Evolutionary conservation across 2,797 vertebrate genomes (phyloP), one percentile per base, ranked within the genome.

Genomic region (Melanotaenia nigrans): DNA sequence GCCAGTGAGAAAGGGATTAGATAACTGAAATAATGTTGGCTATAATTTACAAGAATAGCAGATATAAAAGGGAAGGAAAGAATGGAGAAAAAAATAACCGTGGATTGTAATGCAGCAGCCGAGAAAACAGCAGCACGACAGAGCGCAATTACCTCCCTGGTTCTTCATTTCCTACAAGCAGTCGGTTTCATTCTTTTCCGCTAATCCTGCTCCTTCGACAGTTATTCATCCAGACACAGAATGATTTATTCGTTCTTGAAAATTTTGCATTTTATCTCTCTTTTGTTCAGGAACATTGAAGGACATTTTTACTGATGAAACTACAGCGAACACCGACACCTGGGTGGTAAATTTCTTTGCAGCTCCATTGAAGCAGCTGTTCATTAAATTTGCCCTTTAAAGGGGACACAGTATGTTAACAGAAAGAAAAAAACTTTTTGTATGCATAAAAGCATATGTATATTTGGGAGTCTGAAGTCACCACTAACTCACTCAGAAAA

Each of bases 221-320:
- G 59, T 66, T 36, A 36, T 68, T 83, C 56, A 75, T 58, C 38
- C 36, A 45, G 51, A 81, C 35, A 35, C 73, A 75, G 74, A 79
- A 80, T 42, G n/a, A 68, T 77, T 76, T 72, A 58, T 78, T 68
- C 72, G 36, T 71, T 63, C 36, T 70, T 62, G 20, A 70, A 65
- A 73, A 61, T 11, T 49, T 58, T 40, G 10, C 1, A 36, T 71
- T 42, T 66, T 42, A 11, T 33, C 35, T 32, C 28, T 38, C 45
- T 64, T 75, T 82, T 64, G 54, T 67, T 62, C 61, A 55, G 8
- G 30, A 73, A 72, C 12, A 51, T 14, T 13, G 22, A 40, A 54
- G 55, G 64, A 61, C 32, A 59, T 58, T 71, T 73, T 66, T 1
- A 18, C 7, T 59, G 63, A 68, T 49, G 38, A 69, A 71, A 70